A percentile compares a stretch with the other conserved stretches of the same genome.
These are phyloP conservation scores for Drepana arcuata DNA, from an alignment of 1,140 invertebrate species.

Conservation along the genomic window DNA sequence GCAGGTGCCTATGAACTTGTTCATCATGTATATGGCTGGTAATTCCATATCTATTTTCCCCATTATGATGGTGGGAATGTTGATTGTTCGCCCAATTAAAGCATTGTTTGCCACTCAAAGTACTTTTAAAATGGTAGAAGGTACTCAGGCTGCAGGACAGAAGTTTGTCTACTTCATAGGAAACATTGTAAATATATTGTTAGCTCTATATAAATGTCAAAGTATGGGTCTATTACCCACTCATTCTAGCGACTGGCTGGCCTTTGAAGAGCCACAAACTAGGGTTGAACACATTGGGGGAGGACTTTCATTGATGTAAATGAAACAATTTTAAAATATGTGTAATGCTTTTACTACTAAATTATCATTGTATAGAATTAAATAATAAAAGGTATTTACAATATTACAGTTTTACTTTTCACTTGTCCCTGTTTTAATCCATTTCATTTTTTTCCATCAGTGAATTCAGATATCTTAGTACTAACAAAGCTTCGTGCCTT, in stretches of 20 bases:
- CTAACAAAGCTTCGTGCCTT: constrained; percentile 80
- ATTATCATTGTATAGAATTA: constrained; percentile 31
- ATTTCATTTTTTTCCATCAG: constrained; percentile 61
- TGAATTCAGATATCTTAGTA: constrained; percentile 67
- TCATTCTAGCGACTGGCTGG: constrained; percentile 98
- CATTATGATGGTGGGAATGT: constrained; percentile 99
- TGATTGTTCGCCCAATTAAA: constrained; percentile 95
- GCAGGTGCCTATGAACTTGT: constrained; percentile 98
- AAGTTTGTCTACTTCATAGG: constrained; percentile 97
- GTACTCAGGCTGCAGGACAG: constrained; percentile 90
- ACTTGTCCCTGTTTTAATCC: constrained; percentile 23
- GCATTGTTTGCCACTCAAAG: constrained; percentile 92
- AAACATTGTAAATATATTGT: constrained; percentile 91
- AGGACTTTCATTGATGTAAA: constrained; percentile 78
- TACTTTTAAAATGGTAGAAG: constrained; percentile 97
- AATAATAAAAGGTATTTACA: constrained; percentile 54
- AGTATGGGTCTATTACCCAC: constrained; percentile 98
- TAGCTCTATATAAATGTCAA: constrained; percentile 98
- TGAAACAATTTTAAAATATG: constrained; percentile 19
- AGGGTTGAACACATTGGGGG: constrained; percentile 91
- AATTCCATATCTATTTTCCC: constrained; percentile 99
- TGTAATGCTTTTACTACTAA: constrained; percentile 36
- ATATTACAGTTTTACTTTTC: constrained; percentile 28
- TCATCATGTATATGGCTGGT: constrained; percentile 99
- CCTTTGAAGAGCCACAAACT: constrained; percentile 94